Percentiles rank a stretch among this genome's conserved stretches.
These are phyloP conservation scores for Hiodon tergisus DNA, from an alignment of 2,113 vertebrate genomes.

Conservation along the genomic window DNA sequence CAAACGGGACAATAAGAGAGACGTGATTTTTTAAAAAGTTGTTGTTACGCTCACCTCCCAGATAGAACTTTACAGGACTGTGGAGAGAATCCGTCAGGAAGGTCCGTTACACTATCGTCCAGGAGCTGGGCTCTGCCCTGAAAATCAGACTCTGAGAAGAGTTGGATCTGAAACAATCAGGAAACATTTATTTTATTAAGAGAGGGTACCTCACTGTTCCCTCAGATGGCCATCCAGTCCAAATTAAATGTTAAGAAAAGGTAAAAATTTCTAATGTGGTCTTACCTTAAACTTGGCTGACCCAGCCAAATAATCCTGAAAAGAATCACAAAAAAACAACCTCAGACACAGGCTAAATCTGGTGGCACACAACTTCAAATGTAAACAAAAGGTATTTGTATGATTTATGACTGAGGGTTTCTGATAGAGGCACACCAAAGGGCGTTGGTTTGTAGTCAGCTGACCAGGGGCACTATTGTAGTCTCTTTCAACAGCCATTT, in stretches of 20 bases:
- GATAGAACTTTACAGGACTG: slow-evolving; percentile 81
- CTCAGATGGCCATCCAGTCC: no score
- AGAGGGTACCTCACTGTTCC: neutral
- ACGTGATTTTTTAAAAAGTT: no score
- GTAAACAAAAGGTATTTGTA: neutral
- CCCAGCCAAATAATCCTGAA: slow-evolving; percentile 48
- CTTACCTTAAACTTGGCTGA: slow-evolving; percentile 56
- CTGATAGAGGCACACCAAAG: neutral
- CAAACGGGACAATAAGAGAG: neutral
- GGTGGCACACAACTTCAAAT: neutral
- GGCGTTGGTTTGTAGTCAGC: neutral
- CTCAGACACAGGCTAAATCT: neutral
- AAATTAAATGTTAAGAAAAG: no score
- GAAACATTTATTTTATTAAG: neutral
- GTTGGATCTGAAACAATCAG: slow-evolving; percentile 69
- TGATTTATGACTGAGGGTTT: no score
- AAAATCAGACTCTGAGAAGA: slow-evolving; percentile 84
- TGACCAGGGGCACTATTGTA: neutral
- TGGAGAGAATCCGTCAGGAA: slow-evolving; percentile 70
- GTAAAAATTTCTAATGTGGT: neutral
- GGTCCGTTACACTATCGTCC: slow-evolving; percentile 63
- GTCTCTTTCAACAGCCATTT: neutral
- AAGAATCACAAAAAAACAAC: slow-evolving; percentile 15
- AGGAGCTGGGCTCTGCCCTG: slow-evolving; percentile 69
- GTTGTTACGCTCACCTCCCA: slow-evolving; percentile 70